Conservation (phyloP, 2,797 vertebrate genomes). For the Lagorchestes hirsutus region DNA sequence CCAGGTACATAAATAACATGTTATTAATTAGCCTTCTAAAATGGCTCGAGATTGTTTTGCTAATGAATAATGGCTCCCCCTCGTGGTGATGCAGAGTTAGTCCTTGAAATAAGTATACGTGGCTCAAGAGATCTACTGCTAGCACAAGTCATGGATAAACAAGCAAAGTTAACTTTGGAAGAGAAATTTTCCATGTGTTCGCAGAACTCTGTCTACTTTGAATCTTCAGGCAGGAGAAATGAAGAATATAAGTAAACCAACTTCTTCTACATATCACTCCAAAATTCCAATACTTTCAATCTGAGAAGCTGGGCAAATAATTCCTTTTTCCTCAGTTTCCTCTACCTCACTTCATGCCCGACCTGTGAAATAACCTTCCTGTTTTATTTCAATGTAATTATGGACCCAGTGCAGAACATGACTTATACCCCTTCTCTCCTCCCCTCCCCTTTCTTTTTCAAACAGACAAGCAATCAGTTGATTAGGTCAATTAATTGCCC, state of each 20-base stretch:
- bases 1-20: conserved; percentile 23
- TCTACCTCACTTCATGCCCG: background rate
- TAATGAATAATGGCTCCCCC: conserved; percentile 24
- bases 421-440: background rate
- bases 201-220: background rate
- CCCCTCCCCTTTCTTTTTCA: conserved; percentile 9
- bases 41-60: background rate
- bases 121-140: conserved; percentile 3
- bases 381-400: conserved; percentile 14
- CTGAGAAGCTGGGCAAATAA: conserved; percentile 4
- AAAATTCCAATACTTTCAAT: conserved; percentile 21
- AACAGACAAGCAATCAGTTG: background rate
- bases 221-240: conserved; percentile 33
- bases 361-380: background rate
- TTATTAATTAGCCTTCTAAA: conserved; percentile 8
- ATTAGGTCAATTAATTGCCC: background rate
- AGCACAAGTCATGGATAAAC: background rate
- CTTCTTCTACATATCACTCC: conserved; percentile 12
- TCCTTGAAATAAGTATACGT: conserved; percentile 18
- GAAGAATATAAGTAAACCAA: conserved; percentile 11
- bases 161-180: conserved; percentile 43
- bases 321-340: conserved; percentile 22
- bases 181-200: conserved; percentile 14
- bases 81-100: conserved; percentile 28
- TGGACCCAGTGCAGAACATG: conserved; percentile 10